These are phyloP conservation scores for Meriones psammophilus DNA, from an alignment of 2,797 vertebrate genomes.

Conservation along the genomic window DNA sequence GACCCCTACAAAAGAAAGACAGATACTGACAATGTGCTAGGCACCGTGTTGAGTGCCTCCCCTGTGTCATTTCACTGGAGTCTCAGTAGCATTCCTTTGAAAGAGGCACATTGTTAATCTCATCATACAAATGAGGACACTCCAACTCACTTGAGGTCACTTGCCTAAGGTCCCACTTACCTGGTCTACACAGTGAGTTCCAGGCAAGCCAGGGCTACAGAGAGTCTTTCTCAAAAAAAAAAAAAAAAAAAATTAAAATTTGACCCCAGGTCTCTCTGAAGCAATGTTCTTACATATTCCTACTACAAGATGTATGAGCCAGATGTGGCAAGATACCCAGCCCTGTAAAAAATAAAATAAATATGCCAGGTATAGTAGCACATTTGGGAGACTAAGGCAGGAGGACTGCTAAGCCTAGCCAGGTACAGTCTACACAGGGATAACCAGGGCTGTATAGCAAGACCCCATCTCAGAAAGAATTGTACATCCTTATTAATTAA, in stretches of 20 bases:
- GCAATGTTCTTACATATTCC: conserved; percentile 3
- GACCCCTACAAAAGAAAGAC: background rate
- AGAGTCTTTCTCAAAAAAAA: no score
- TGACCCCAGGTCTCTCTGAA: background rate
- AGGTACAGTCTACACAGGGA: background rate
- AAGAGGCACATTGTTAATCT: background rate
- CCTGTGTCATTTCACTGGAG: no score
- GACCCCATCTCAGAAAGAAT: background rate
- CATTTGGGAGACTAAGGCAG: no score
- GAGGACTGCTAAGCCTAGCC: background rate
- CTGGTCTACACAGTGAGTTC: background rate
- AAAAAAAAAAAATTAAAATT: background rate
- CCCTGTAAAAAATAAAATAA: background rate
- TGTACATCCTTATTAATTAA: background rate
- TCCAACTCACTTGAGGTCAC: background rate
- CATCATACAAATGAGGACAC: background rate
- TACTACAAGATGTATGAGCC: background rate
- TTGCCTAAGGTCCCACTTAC: background rate
- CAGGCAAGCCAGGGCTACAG: background rate
- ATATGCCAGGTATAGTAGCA: background rate
- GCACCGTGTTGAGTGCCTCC: background rate
- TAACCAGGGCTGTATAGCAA: background rate
- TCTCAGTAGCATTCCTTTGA: background rate
- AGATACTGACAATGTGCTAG: background rate
- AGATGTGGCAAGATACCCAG: no score